Evolutionary conservation across 2,113 vertebrate genomes (phyloP), one percentile per base, ranked within the genome.

Genomic region (Nestor notabilis): DNA sequence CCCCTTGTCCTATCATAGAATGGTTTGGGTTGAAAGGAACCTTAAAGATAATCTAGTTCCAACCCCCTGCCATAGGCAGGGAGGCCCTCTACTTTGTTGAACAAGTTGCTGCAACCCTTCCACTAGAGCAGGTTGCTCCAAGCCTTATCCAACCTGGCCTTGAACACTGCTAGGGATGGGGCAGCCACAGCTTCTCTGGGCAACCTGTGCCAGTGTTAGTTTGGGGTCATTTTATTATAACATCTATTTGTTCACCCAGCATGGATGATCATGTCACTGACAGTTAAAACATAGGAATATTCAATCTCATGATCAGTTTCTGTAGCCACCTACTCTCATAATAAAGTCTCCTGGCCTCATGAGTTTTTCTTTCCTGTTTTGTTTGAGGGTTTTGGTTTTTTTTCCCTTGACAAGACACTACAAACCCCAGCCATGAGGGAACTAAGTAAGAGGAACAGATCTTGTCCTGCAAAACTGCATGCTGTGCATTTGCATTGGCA

Each of bases 291-390:
- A 0, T 13, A 14, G 28, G 8, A 41, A 43, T 56, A 46, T 37
- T 60, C 23, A 12, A 4, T 49, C 43, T 83, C 56, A 3, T 0
- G 0, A 13, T 46, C 1, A 2, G 8, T 37, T 28, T 71, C 27
- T 39, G 11, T 70, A 49, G 47, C 61, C 11, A 3, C 14, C 37
- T 47, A 2, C 28, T 47, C 65, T 66, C 41, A 15, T 27, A n/a
- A 43, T 60, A 31, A 71, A 71, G 12, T 27, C 49, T 72, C 56
- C 27, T 24, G 15, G 35, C n/a, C 61, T 47, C 25, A 1, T 19
- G 29, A 49, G 11, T 7, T 46, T 21, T 44, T 18, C 4, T 11
- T 81, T 23, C 7, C 10, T 39, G 39, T 39, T 39, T 39, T 39
- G 39, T 39, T 39, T 39, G 39, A 39, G 39, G 39, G 39, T 39